Conservation (phyloP, 2,888 invertebrate genomes). For the Euphydryas editha region DNA sequence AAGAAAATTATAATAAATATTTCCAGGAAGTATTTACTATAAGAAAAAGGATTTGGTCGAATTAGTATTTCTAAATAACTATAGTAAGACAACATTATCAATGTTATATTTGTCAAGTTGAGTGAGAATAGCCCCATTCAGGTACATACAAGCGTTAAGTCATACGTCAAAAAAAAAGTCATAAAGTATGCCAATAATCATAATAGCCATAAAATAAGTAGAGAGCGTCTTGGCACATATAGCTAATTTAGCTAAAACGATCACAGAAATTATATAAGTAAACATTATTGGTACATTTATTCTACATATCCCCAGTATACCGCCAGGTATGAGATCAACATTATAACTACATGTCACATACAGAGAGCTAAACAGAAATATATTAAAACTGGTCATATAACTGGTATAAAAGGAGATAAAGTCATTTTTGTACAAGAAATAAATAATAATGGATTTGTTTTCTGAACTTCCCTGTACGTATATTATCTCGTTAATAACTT, state of each 20-base stretch:
- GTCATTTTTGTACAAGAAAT: constrained; percentile 6
- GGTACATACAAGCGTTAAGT: constrained; percentile 18
- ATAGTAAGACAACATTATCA: background rate
- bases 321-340: constrained; percentile 27
- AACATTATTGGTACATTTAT: no score
- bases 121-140: constrained; percentile 10
- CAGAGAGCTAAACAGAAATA: background rate
- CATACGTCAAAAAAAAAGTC: constrained; percentile 5
- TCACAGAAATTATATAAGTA: constrained; percentile 27
- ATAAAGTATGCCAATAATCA: background rate
- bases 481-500: constrained; percentile 19
- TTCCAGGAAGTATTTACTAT: no score
- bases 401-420: constrained; percentile 2
- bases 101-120: background rate
- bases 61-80: no score
- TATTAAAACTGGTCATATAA: constrained; percentile 2
- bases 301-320: constrained; percentile 24
- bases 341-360: constrained; percentile 3
- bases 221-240: constrained; percentile 36
- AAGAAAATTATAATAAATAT: no score
- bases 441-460: constrained; percentile 13
- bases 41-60: no score
- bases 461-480: constrained; percentile 32
- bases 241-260: constrained; percentile 27
- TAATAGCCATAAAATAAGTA: constrained; percentile 26